Evolutionary conservation across 2,888 invertebrate genomes (phyloP), one percentile per base, ranked within the genome.

Genomic region (Spisula subtruncata): DNA sequence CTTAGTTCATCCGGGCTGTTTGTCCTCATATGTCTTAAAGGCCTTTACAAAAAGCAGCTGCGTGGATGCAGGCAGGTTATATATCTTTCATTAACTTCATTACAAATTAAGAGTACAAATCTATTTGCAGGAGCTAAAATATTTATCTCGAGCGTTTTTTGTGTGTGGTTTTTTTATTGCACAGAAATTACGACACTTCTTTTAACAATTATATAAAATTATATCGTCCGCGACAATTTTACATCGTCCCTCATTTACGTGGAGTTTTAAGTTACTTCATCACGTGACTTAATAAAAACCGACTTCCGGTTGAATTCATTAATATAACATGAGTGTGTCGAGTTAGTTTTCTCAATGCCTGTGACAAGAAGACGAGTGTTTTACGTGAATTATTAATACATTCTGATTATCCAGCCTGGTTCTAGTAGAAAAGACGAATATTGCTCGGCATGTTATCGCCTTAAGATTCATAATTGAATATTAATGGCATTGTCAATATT

Each of bases 401-500:
- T n/a, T n/a, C n/a, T 66, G 60, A 10, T 25, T n/a, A 66, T 66
- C 25, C 25, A 25, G 1, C 25, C n/a, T 10, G 25, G 20, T 25
- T 0, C 10, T 8, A 10, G 25, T n/a, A n/a, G 0, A 25, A n/a
- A n/a, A 20, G 25, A 25, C 25, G 10, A 66, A 25, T 66, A 66
- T 66, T 66, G 60, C 10, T 10, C 12, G 1, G 60, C 25, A 66
- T 4, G n/a, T 25, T n/a, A 25, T 0, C 25, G 60, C 60, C 60
- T 66, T 66, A 60, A 66, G 60, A 66, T 25, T 66, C 8, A 25
- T 66, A 66, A 66, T 66, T 66, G 25, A n/a, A 66, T 66, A 25
- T 66, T 66, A 66, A 66, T 66, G 60, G n/a, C 25, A 12, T 25
- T n/a, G n/a, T 66, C 25, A 25, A 10, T 25, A 4, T 25, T 5